Base-by-base conservation (phyloP, 2,888 invertebrate species). In the Coecobrya sp. region DNA sequence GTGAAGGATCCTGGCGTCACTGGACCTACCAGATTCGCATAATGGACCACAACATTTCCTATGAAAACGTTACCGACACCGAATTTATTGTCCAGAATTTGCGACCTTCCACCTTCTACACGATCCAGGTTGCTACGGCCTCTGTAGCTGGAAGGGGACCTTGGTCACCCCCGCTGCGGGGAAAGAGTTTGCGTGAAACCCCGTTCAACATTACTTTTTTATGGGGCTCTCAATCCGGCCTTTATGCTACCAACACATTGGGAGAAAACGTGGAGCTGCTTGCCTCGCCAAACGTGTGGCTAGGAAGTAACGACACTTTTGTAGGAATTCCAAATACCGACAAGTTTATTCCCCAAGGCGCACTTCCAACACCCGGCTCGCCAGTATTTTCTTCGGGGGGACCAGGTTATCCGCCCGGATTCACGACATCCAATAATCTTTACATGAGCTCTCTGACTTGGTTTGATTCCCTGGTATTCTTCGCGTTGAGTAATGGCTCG, bases 231-330 rank as follows among this genome's bases (percentile, higher is more conserved):
- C 96, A 97, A 0, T 97, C 97, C 93, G 98, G 98, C 0, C 96
- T 98, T 0, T 95, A 98, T n/a, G 97, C 97, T 95, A 98, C 98
- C n/a, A 97, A 98, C 95, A 97, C 98, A 1, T 97, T 98, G 16
- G 98, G 98, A 4, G 97, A 97, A 95, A 97, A 97, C 95, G 96
- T 98, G 19, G 97, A 97, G 95, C 97, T 97, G 0, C 95, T 98
- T 27, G 97, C 98, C 90, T 97, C 93, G 8, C 81, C 94, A 3
- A 81, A 36, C 16, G 76, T 92, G 1, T 94, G 93, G 94, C 36
- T 62, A 25, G 73, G 55, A 25, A 82, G 25, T 25, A 52, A 45
- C n/a, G 22, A 73, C 13, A 49, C 62, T 13, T 49, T n/a, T 25
- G n/a, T 55, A n/a, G 13, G 62, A 55, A 11, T 49, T 55, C 52